Evolutionary conservation across 1,140 invertebrate genomes (phyloP).

Genomic region (Drosophila kohkoa): DNA sequence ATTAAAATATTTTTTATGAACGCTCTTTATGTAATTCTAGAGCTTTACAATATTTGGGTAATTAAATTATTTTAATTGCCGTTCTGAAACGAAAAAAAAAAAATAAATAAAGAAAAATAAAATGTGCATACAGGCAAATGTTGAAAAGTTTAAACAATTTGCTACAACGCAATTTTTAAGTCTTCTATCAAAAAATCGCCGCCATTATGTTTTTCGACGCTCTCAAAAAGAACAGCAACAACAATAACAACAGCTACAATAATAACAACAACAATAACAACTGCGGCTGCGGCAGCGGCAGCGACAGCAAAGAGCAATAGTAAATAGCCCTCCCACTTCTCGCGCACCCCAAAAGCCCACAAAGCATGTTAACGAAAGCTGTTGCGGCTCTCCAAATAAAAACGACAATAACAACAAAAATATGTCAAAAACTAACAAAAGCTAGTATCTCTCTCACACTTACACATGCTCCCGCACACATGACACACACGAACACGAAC

Average conservation of each 20-base stretch:
- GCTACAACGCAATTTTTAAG: slow-evolving; percentile 77
- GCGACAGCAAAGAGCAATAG: slow-evolving; percentile 29
- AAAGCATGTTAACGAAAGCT: slow-evolving; percentile 45
- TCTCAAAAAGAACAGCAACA: slow-evolving; percentile 39
- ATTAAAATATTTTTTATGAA: neutral
- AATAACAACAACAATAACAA: neutral
- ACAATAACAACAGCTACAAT: slow-evolving; percentile 3
- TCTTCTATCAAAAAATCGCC: slow-evolving; percentile 75
- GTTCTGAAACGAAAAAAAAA: slow-evolving; percentile 42
- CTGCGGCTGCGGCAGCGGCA: neutral
- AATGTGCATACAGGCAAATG: slow-evolving; percentile 40
- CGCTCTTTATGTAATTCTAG: neutral
- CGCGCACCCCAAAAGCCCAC: slow-evolving; percentile 41
- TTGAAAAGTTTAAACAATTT: slow-evolving; percentile 75
- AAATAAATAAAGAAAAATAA: slow-evolving; percentile 38
- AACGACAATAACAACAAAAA: slow-evolving; percentile 70
- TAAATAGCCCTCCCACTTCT: slow-evolving; percentile 31
- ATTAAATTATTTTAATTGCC: slow-evolving; percentile 51
- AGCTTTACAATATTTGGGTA: slow-evolving; percentile 33
- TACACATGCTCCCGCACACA: slow-evolving; percentile 45
- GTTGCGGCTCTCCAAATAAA: slow-evolving; percentile 47
- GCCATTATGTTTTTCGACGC: slow-evolving; percentile 73
- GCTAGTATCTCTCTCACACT: slow-evolving; percentile 55
- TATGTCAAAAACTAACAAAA: slow-evolving; percentile 79
- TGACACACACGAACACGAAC: slow-evolving; percentile 20